These are phyloP conservation scores for Loris lydekkerianus DNA, from an alignment of 2,797 vertebrate genomes.

Conservation along the genomic window DNA sequence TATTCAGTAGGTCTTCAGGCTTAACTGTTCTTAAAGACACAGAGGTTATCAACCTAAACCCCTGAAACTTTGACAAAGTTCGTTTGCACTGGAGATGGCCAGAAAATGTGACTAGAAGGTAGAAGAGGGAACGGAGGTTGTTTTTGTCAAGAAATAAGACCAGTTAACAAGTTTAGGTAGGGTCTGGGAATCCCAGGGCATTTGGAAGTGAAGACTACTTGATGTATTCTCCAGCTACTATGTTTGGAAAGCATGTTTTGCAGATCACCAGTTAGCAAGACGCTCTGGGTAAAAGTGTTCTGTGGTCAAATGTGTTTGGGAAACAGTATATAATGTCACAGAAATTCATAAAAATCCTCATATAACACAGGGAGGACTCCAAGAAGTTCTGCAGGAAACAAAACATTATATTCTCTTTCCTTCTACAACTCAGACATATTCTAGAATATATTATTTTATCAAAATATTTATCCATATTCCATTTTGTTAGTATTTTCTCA, in stretches of 20 bases:
- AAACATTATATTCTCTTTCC: background rate
- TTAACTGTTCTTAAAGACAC: background rate
- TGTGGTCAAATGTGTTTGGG: background rate
- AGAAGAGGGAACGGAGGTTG: background rate
- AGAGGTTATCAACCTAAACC: background rate
- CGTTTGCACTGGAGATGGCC: background rate
- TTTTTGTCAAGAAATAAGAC: conserved; percentile 9
- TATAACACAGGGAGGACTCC: background rate
- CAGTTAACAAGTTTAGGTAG: background rate
- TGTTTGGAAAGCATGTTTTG: background rate
- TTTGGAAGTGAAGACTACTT: background rate
- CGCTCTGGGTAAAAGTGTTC: background rate
- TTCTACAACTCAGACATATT: background rate
- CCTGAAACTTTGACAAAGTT: background rate
- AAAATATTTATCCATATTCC: background rate
- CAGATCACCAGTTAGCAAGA: background rate
- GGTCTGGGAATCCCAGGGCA: background rate
- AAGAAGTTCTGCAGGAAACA: conserved; percentile 15
- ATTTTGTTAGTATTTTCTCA: background rate
- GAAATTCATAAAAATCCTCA: background rate
- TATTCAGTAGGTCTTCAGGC: background rate
- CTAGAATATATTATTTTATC: conserved; percentile 11
- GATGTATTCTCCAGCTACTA: background rate
- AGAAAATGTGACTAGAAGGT: background rate
- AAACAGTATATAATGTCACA: background rate